Evolutionary conservation across 2,113 vertebrate genomes (phyloP), one percentile per base, ranked within the genome.

Genomic region (Shinisaurus crocodilurus): DNA sequence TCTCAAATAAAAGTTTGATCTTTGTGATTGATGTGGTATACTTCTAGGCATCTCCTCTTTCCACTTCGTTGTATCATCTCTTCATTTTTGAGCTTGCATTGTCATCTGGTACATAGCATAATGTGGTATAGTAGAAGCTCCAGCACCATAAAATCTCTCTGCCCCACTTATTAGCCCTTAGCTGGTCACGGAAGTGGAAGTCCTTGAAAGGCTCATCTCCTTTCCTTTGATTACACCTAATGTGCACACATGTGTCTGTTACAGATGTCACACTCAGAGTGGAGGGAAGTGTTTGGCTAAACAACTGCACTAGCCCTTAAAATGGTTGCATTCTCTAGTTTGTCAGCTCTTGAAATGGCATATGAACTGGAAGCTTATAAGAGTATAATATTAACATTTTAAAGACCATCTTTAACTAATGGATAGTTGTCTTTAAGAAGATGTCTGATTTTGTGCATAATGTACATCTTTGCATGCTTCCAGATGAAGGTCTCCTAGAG

Each of bases 371-470:
- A 93, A 88, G 16, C 50, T 85, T 3, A 91, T 40, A 91, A 80
- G 77, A 0, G 82, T 45, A 20, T 34, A 85, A 43, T 1, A 15
- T 6, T 13, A 57, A n/a, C 81, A 63, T 87, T 69, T 50, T 92
- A 91, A 82, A 91, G 82, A 63, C 6, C 29, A 54, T 54, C 74
- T 75, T 16, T 76, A 1, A 85, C 32, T 92, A 82, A 34, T 85
- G 50, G 80, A 90, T 89, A 90, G 23, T 32, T 54, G 25, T 48
- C 63, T 37, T 70, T 88, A 50, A 37, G 75, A 65, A 79, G 67
- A 25, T 50, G 69, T 32, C 43, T 32, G 23, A 69, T 88, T 69
- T n/a, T 67, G 10, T 75, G 20, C 13, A 45, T 77, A 87, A 87
- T 43, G 7, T n/a, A 77, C 43, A 25, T 45, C 45, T 63, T 63